Evolutionary conservation across 1,140 invertebrate species (phyloP), one percentile per base, ranked within the genome.

Genomic region (Hylyphantes graminicola): DNA sequence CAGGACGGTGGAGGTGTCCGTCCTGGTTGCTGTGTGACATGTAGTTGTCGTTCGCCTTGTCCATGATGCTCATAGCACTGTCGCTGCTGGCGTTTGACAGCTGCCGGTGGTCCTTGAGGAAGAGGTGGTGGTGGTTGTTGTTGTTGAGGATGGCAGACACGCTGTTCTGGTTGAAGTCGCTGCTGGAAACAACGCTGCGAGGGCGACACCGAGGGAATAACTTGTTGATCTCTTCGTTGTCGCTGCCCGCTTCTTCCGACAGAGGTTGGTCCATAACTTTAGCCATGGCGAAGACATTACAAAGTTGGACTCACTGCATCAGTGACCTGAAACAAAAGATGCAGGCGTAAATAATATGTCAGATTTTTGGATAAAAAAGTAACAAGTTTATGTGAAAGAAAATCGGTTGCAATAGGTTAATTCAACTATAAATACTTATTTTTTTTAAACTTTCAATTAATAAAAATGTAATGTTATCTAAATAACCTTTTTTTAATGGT

Each of bases 161-260:
- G 64, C 85, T 90, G 88, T 91, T 90, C 87, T 89, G 88, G 87
- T 90, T 89, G 86, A 88, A 88, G 82, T 91, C 89, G 86, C 87
- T 88, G 87, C 87, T 85, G 73, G 87, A 86, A 57, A 65, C 64
- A 50, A 59, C 55, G 87, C 91, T 91, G 88, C 91, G 90, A 85
- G 94, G 94, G 86, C 94, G 92, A 90, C 94, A 95, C 93, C 95
- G 95, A 86, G 94, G 94, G 91, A 95, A 95, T 86, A 95, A 92
- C 89, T 93, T 92, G 87, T 93, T 94, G 90, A 95, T 94, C 89
- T 94, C 93, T 91, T 94, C 94, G 89, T 77, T 74, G 88, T 89
- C 90, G 87, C 90, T 91, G 88, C 88, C 89, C 50, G 80, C 80
- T 74, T 70, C 54, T 79, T 86, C 84, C 72, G 85, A 85, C 35